Percentiles rank a stretch among this genome's conserved stretches.
Evolutionary conservation across 2,797 vertebrate species (phyloP).

Genomic region (Halcyon badia): DNA sequence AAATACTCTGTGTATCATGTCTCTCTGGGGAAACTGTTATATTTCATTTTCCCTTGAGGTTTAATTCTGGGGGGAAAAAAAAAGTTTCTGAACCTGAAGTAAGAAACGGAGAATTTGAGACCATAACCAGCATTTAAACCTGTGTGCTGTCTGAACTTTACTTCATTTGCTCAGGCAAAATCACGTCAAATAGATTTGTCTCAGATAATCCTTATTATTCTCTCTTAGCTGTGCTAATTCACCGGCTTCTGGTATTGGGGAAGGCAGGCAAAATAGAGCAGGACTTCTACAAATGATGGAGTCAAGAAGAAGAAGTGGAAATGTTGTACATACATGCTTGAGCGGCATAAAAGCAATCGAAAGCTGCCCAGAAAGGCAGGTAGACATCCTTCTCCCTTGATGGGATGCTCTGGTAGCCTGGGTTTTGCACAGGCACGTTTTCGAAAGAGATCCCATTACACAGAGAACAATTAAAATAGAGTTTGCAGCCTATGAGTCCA

Average conservation of each 20-base stretch:
- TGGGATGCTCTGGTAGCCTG: not conserved
- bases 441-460: not conserved
- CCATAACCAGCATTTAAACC: not conserved
- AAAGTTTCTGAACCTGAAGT: not conserved
- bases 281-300: not conserved
- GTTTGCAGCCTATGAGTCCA: fast-evolving
- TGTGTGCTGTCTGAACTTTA: not conserved
- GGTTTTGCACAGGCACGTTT: not conserved
- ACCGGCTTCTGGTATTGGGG: not conserved
- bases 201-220: not conserved
- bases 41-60: not conserved
- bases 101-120: not conserved
- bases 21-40: not conserved
- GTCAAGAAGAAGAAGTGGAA: not conserved
- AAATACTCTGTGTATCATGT: not conserved
- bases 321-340: fast-evolving
- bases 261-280: not conserved
- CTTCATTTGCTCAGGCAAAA: not conserved
- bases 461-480: not conserved
- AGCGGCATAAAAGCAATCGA: not conserved
- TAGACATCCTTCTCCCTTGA: fast-evolving
- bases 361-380: not conserved
- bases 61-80: fast-evolving
- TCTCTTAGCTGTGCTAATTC: not conserved
- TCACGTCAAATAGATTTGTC: not conserved